Evolutionary conservation across 1,140 invertebrate species (phyloP).

Genomic region (silkworm (Bombyx mori)): DNA sequence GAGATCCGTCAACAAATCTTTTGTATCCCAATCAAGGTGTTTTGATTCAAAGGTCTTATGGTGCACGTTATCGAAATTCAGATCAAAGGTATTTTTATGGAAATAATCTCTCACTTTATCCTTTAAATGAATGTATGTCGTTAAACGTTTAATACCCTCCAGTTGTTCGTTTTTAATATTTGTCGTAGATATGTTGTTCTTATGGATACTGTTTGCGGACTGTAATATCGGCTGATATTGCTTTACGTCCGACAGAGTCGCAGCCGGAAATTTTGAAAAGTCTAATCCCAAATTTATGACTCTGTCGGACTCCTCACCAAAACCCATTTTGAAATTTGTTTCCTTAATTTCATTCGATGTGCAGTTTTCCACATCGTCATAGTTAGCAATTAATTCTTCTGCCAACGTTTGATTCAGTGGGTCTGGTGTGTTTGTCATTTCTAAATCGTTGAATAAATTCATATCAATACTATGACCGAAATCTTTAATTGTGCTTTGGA

Average conservation of each 20-base stretch:
- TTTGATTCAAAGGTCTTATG: constrained; percentile 24
- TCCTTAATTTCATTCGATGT: constrained; percentile 28
- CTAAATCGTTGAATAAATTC: constrained; percentile 27
- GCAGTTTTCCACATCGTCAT: constrained; percentile 21
- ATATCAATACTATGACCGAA: background rate
- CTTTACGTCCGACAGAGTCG: constrained; percentile 72
- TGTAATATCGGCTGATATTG: constrained; percentile 62
- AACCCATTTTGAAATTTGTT: constrained; percentile 68
- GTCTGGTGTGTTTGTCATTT: constrained; percentile 19
- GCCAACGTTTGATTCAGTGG: constrained; percentile 35
- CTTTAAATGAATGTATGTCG: constrained; percentile 35
- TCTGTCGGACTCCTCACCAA: constrained; percentile 72
- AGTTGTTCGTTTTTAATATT: constrained; percentile 29
- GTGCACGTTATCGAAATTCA: constrained; percentile 27
- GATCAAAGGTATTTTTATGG: constrained; percentile 36
- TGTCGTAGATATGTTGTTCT: constrained; percentile 11
- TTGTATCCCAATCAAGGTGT: constrained; percentile 10
- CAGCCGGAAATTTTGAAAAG: constrained; percentile 63
- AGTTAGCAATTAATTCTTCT: constrained; percentile 39
- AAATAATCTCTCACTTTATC: constrained; percentile 53
- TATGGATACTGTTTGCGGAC: constrained; percentile 30
- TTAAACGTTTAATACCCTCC: constrained; percentile 28
- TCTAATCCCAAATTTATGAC: constrained; percentile 59
- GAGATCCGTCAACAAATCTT: constrained; percentile 32
- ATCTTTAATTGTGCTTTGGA: background rate